Evolutionary conservation across 2,113 vertebrate species (phyloP).

Genomic region (Tupaia chinensis): DNA sequence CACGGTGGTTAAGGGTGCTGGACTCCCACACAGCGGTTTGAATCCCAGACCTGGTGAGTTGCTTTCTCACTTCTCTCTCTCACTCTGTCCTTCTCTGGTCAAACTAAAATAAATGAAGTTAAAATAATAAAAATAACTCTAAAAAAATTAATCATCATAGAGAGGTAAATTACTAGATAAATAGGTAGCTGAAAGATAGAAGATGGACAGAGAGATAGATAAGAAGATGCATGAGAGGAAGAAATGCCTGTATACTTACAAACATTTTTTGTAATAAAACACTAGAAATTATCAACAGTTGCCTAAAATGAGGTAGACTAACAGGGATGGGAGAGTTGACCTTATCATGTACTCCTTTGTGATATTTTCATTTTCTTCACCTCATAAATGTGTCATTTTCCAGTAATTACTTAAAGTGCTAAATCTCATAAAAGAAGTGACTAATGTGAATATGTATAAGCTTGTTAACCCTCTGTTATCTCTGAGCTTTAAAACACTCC

Average conservation of each 20-base stretch:
- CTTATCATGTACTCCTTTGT: background rate
- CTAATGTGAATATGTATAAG: background rate
- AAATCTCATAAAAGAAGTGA: background rate
- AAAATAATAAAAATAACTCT: too few species aligned
- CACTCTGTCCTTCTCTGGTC: too few species aligned
- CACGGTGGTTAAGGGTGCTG: too few species aligned
- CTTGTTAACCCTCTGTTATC: background rate
- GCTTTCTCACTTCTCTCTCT: too few species aligned
- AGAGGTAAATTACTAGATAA: background rate
- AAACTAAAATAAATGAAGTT: too few species aligned
- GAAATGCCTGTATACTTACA: rapidly evolving
- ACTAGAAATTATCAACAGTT: background rate
- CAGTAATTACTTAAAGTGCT: background rate
- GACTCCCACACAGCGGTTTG: too few species aligned
- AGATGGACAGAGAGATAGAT: background rate
- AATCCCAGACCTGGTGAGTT: too few species aligned
- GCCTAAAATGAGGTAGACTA: background rate
- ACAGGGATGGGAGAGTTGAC: rapidly evolving
- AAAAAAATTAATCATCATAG: background rate
- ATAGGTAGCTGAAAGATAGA: background rate
- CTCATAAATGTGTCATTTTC: background rate
- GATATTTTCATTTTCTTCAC: background rate
- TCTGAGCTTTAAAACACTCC: background rate
- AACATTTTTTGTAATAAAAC: background rate
- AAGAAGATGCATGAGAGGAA: background rate